phyloP scores from a whole-genome alignment of 2,113 vertebrate species.

The Nymphicus hollandicus region DNA sequence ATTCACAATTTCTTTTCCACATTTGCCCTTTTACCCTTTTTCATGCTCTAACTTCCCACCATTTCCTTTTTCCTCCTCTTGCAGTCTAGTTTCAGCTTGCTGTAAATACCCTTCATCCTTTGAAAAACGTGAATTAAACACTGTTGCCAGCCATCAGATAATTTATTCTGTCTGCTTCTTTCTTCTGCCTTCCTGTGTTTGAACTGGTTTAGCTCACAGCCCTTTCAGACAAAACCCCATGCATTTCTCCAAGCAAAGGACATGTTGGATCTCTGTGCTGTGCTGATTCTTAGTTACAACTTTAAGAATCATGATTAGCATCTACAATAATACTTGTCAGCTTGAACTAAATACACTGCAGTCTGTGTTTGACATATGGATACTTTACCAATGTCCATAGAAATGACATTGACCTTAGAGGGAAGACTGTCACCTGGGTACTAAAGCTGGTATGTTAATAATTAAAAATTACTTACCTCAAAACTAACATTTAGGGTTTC shows the following conservation, averaged over 20 bases:
- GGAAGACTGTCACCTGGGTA: not conserved
- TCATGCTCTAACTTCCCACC: not conserved
- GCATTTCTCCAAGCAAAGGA: not conserved
- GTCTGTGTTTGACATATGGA: not conserved
- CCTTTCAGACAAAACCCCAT: fast-evolving
- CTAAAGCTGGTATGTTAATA: not conserved
- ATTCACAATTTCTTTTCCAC: not conserved
- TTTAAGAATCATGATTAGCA: not conserved
- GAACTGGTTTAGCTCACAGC: not conserved
- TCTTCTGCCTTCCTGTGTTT: not conserved
- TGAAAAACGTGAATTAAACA: not conserved
- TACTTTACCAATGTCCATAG: not conserved
- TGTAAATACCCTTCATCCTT: not conserved
- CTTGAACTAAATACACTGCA: not conserved
- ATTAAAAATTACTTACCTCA: not conserved
- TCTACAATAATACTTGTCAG: not conserved
- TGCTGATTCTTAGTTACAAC: not conserved
- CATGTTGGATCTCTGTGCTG: fast-evolving
- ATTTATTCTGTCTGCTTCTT: not conserved
- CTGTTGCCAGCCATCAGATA: not conserved
- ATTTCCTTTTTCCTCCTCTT: not conserved
- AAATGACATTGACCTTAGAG: not conserved
- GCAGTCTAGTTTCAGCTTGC: not conserved
- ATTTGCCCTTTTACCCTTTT: not conserved
- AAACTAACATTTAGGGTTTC: not conserved